Conservation (phyloP, 2,113 vertebrate species). For the Pseudopodoces humilis region DNA sequence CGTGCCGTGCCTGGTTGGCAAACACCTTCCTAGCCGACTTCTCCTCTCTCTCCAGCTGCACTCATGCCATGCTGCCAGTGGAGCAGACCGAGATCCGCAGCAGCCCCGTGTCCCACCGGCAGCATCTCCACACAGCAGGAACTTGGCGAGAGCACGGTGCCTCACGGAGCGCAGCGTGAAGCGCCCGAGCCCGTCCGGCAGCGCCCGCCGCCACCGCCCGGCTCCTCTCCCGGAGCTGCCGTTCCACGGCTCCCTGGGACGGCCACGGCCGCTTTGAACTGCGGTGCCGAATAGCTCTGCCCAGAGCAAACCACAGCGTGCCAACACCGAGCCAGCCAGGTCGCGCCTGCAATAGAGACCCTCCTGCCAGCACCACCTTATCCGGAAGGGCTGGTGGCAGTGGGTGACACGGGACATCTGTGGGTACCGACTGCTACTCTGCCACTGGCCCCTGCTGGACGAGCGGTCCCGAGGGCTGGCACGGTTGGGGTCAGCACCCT, state of each 20-base stretch:
- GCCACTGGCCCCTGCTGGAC: neutral
- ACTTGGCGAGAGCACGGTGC: neutral
- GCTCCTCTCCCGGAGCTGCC: neutral
- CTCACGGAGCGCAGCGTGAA: rapidly evolving
- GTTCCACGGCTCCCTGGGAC: neutral
- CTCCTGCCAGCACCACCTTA: neutral
- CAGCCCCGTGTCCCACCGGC: neutral
- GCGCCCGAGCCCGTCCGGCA: neutral
- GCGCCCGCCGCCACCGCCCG: neutral
- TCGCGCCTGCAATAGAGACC: neutral
- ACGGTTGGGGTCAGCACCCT: neutral
- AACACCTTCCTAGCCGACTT: neutral
- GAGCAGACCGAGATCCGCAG: neutral
- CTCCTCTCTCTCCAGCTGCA: neutral
- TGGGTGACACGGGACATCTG: rapidly evolving
- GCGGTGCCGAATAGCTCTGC: neutral
- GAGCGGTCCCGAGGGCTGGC: neutral
- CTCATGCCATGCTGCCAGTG: neutral
- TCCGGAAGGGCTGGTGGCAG: neutral
- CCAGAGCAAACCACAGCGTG: neutral
- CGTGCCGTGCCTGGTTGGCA: rapidly evolving
- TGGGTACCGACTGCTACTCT: neutral
- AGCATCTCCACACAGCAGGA: rapidly evolving
- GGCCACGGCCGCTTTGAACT: neutral
- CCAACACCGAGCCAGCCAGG: neutral